These are phyloP conservation scores for Watsonalla cultraria DNA, from an alignment of 2,888 invertebrate species.

Conservation along the genomic window DNA sequence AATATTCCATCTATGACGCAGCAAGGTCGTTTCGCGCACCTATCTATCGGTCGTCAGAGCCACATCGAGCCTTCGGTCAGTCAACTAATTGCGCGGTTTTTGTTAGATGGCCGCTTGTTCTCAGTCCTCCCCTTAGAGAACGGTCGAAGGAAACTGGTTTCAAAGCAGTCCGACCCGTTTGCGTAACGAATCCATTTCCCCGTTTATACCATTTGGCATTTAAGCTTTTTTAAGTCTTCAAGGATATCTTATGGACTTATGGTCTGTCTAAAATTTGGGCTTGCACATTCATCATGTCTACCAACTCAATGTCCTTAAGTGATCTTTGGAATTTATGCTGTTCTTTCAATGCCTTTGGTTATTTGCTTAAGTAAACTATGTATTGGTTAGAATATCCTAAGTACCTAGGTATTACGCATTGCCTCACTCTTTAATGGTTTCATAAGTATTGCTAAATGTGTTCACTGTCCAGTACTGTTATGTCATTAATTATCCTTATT, in stretches of 20 bases:
- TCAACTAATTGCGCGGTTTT: conserved; percentile 3
- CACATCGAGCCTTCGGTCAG: conserved; percentile 3
- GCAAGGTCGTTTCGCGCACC: conserved; percentile 2
- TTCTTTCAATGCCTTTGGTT: too few species aligned
- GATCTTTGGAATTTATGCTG: too few species aligned
- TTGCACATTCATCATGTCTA: too few species aligned
- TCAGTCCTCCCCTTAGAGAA: conserved; percentile 22
- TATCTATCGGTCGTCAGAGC: conserved; percentile 19
- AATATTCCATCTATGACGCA: conserved; percentile 3
- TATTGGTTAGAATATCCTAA: too few species aligned
- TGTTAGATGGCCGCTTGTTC: conserved; percentile 26
- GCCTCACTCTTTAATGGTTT: background rate
- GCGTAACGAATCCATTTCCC: conserved; percentile 37
- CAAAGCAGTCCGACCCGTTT: conserved; percentile 32
- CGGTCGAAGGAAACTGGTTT: conserved; percentile 30
- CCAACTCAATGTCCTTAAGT: too few species aligned
- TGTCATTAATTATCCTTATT: background rate
- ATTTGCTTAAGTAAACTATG: too few species aligned
- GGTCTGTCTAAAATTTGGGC: too few species aligned
- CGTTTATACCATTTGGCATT: conserved; percentile 25
- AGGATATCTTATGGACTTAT: too few species aligned
- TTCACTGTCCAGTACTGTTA: background rate
- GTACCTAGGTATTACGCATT: background rate
- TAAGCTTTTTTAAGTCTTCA: conserved; percentile 9
- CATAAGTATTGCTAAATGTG: background rate